phyloP scores from a whole-genome alignment of 1,140 invertebrate species.

The Periplaneta americana region DNA sequence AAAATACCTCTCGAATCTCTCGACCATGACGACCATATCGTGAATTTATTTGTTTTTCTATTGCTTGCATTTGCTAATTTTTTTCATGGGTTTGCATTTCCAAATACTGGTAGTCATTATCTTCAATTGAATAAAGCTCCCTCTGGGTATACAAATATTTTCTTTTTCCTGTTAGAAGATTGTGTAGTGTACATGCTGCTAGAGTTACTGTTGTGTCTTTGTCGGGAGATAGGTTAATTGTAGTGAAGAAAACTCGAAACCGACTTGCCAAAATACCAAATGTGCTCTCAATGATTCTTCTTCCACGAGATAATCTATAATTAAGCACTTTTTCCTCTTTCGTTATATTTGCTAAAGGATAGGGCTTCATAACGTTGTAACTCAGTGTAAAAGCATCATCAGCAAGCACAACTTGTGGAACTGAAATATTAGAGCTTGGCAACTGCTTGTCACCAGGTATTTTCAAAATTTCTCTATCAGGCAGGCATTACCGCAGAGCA shows the following conservation, averaged over 20 bases:
- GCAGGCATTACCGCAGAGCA: too few species aligned
- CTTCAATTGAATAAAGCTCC: not conserved
- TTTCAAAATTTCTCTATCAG: too few species aligned
- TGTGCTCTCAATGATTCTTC: not conserved
- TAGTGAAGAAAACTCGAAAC: not conserved
- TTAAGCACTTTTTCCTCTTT: not conserved
- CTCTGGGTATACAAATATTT: not conserved
- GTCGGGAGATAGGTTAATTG: not conserved
- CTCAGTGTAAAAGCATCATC: not conserved
- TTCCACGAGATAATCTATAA: not conserved
- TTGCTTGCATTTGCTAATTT: not conserved
- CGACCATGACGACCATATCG: not conserved
- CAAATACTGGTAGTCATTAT: not conserved
- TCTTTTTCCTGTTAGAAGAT: not conserved
- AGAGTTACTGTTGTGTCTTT: slow-evolving; percentile 4
- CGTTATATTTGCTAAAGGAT: not conserved
- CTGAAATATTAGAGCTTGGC: too few species aligned
- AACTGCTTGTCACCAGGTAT: too few species aligned
- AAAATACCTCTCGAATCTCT: not conserved
- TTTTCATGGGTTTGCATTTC: too few species aligned
- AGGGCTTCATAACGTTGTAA: not conserved
- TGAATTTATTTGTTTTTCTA: not conserved
- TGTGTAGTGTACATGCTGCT: slow-evolving; percentile 4
- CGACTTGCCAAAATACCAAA: slow-evolving; percentile 9
- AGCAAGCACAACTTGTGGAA: too few species aligned